Evolutionary conservation across 2,113 vertebrate species (phyloP).

Genomic region (Vulpes ferrilata): DNA sequence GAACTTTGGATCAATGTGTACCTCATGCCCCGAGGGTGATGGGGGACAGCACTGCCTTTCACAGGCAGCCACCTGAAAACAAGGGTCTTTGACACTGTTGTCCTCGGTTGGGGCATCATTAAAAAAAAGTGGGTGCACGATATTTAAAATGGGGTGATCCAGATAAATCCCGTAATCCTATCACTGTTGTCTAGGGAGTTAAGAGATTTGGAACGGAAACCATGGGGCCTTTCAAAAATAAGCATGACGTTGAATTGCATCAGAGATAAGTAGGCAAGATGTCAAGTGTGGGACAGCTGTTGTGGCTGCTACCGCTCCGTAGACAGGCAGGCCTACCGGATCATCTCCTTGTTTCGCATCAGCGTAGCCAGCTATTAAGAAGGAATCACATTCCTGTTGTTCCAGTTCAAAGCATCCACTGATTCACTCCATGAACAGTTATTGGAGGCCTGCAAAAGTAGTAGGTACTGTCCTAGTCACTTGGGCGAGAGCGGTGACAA

Average conservation of each 20-base stretch:
- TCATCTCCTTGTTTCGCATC: not conserved
- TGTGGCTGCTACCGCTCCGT: not conserved
- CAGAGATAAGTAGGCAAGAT: slow-evolving; percentile 44
- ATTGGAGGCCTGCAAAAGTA: not conserved
- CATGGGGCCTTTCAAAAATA: slow-evolving; percentile 12
- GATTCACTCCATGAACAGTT: slow-evolving; percentile 7
- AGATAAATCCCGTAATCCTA: not conserved
- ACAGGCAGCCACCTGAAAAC: not conserved
- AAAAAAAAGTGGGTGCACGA: slow-evolving; percentile 18
- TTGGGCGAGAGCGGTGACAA: not conserved
- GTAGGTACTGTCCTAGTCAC: not conserved
- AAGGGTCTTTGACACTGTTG: slow-evolving; percentile 12
- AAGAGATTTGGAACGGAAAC: slow-evolving; percentile 33
- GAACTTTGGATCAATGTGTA: slow-evolving; percentile 32
- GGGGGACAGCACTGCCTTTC: not conserved
- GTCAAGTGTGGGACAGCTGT: not conserved
- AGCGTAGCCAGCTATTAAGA: not conserved
- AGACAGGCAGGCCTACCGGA: not conserved
- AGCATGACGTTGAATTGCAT: not conserved
- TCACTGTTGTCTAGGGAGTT: not conserved
- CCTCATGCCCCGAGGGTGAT: not conserved
- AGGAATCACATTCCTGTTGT: not conserved
- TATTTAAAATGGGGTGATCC: not conserved
- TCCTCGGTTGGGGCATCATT: not conserved
- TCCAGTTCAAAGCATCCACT: slow-evolving; percentile 35